A percentile compares a stretch with the other conserved stretches of the same genome.
Evolutionary conservation across 2,797 vertebrate genomes (phyloP).

Genomic region (Mycteria americana): DNA sequence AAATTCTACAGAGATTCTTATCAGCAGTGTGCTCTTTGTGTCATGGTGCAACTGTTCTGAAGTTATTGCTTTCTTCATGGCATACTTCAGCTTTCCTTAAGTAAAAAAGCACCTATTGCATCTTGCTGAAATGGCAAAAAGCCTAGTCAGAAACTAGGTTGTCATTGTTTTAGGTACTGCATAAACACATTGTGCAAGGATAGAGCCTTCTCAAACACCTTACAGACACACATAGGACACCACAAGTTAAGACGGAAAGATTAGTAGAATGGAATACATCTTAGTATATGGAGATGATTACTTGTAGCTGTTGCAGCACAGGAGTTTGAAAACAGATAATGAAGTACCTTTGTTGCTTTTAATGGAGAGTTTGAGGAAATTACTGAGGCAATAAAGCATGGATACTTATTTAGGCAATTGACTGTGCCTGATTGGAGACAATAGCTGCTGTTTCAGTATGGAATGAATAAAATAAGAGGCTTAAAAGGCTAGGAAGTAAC

Average conservation of each 20-base stretch:
- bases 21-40: neutral
- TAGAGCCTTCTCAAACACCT: neutral
- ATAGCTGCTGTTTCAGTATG: neutral
- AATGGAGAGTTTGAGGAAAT: neutral
- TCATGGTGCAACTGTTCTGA: neutral
- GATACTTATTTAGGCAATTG: neutral
- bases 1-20: neutral
- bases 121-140: neutral
- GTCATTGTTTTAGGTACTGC: neutral
- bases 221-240: neutral
- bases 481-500: neutral
- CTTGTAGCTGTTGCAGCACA: neutral
- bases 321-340: neutral
- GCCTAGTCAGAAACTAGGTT: neutral
- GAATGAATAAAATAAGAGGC: neutral
- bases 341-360: neutral
- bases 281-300: neutral
- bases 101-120: neutral
- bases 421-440: neutral
- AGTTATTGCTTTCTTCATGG: neutral
- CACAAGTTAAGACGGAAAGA: neutral
- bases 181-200: neutral
- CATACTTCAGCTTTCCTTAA: neutral
- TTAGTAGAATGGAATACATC: neutral
- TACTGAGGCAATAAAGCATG: neutral